phyloP scores from a whole-genome alignment of 2,797 vertebrate species.

The Cephalopachus bancanus region DNA sequence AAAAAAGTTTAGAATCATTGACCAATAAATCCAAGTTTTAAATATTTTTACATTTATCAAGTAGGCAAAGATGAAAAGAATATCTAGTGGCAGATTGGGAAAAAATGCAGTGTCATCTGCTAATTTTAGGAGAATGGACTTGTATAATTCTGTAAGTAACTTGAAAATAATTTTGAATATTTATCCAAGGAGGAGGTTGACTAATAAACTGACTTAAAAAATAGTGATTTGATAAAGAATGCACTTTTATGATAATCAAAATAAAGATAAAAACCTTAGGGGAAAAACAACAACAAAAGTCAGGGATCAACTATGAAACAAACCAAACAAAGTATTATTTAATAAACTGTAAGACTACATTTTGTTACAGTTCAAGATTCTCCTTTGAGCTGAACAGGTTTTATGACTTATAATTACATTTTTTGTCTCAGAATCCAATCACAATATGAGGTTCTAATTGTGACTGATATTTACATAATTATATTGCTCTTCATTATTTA shows the following conservation, averaged over 20 bases:
- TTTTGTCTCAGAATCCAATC: slow-evolving; percentile 50
- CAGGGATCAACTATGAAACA: slow-evolving; percentile 20
- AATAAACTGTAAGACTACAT: not conserved
- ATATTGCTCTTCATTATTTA: slow-evolving; percentile 78
- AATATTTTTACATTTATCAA: not conserved
- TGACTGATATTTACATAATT: slow-evolving; percentile 78
- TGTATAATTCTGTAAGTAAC: not conserved
- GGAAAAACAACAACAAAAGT: not conserved
- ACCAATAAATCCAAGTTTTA: slow-evolving; percentile 20
- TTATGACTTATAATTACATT: slow-evolving; percentile 49
- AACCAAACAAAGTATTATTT: slow-evolving; percentile 41
- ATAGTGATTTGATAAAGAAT: slow-evolving; percentile 22
- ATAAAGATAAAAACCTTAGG: slow-evolving; percentile 18
- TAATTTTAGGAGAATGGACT: not conserved
- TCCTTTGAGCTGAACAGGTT: slow-evolving; percentile 54
- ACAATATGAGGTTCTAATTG: slow-evolving; percentile 72
- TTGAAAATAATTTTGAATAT: slow-evolving; percentile 43
- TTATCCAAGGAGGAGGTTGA: not conserved
- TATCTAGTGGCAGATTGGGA: not conserved
- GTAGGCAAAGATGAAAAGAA: not conserved
- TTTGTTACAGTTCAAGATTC: slow-evolving; percentile 56
- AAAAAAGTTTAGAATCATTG: not conserved
- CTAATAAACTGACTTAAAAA: slow-evolving; percentile 47
- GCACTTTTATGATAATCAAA: slow-evolving; percentile 46
- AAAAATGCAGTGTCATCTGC: not conserved